phyloP scores from a whole-genome alignment of 2,113 vertebrate genomes.

The Chinchilla lanigera region DNA sequence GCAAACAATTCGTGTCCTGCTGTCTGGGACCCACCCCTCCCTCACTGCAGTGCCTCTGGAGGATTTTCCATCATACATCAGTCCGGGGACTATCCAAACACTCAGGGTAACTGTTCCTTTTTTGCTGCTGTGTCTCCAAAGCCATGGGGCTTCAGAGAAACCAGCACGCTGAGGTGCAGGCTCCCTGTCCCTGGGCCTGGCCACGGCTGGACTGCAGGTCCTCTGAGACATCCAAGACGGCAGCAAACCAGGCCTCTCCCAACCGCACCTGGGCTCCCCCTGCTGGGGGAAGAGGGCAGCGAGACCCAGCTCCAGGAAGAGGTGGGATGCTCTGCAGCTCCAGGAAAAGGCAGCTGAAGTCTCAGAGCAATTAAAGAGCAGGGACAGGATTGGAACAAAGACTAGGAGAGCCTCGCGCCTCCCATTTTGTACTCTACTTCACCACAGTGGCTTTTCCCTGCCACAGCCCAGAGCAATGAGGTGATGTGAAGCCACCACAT shows the following conservation, averaged over 20 bases:
- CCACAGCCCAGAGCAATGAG: background rate
- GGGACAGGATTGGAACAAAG: background rate
- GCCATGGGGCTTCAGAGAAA: background rate
- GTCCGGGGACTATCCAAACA: background rate
- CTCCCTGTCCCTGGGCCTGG: background rate
- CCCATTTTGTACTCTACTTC: background rate
- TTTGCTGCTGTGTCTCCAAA: background rate
- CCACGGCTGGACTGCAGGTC: background rate
- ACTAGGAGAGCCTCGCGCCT: background rate
- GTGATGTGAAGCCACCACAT: background rate
- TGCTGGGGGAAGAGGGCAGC: accelerated
- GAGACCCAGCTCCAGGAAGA: background rate
- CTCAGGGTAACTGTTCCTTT: background rate
- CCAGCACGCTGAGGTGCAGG: background rate
- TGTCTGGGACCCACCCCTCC: background rate
- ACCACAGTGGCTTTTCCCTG: background rate
- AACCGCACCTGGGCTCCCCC: background rate
- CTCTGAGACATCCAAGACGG: background rate
- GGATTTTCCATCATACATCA: background rate
- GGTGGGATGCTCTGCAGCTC: background rate
- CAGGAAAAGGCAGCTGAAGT: background rate
- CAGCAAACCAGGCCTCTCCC: background rate
- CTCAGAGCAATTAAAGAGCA: slow-evolving; percentile 6
- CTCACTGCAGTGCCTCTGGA: background rate
- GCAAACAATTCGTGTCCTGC: background rate